Evolutionary conservation across 2,113 vertebrate species (phyloP).

Genomic region (Myxocyprinus asiaticus): DNA sequence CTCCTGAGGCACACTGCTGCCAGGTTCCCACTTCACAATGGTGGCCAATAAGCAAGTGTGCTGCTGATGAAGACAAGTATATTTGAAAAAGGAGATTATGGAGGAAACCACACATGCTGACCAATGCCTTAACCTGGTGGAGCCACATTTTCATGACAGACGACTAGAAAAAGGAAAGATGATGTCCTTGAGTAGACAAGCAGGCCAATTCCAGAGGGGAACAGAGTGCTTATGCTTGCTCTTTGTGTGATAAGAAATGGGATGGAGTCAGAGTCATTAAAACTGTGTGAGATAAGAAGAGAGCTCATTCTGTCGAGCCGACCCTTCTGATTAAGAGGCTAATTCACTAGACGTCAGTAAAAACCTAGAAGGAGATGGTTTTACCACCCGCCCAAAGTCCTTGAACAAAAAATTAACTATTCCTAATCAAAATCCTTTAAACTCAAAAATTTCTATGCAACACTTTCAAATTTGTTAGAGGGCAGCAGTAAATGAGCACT

Average conservation of each 20-base stretch:
- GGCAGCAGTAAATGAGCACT: neutral
- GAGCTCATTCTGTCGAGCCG: slow-evolving; percentile 41
- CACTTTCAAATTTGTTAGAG: too few species aligned
- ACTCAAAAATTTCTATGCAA: neutral
- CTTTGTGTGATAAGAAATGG: slow-evolving; percentile 50
- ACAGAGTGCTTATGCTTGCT: slow-evolving; percentile 58
- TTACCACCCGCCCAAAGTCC: neutral
- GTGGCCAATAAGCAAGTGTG: neutral
- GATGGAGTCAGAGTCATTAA: slow-evolving; percentile 53
- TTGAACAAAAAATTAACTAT: neutral
- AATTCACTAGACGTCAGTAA: slow-evolving; percentile 48
- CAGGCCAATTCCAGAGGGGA: slow-evolving; percentile 39
- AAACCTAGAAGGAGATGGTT: slow-evolving; percentile 16
- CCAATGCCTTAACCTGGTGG: neutral
- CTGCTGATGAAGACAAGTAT: neutral
- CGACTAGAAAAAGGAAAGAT: slow-evolving; percentile 3
- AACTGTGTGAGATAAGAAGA: slow-evolving; percentile 61
- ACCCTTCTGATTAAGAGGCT: slow-evolving; percentile 54
- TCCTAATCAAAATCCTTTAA: slow-evolving; percentile 1
- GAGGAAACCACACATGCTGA: neutral
- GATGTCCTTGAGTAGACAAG: slow-evolving; percentile 51
- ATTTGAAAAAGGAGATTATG: neutral
- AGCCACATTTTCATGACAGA: too few species aligned
- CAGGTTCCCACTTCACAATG: slow-evolving; percentile 3
- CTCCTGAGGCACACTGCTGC: neutral